Conservation (phyloP, 2,888 invertebrate species). For the Lasioglossum pauxillum region DNA sequence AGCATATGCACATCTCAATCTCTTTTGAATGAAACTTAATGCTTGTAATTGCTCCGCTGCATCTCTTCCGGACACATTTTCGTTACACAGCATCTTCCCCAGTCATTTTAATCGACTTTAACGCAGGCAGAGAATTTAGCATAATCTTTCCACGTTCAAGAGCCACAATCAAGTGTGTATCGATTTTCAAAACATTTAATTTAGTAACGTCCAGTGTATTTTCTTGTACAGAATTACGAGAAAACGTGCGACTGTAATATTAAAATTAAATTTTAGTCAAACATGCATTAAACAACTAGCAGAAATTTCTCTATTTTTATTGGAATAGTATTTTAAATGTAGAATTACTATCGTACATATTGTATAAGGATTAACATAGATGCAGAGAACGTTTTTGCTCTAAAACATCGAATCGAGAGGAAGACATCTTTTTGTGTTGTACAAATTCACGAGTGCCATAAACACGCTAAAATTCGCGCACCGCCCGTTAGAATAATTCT, state of each 20-base stretch:
- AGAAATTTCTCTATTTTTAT: not conserved
- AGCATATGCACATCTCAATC: not conserved
- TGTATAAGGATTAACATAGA: not conserved
- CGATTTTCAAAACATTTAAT: not conserved
- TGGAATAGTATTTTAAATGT: not conserved
- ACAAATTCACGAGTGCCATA: not conserved
- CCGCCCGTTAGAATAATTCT: not conserved
- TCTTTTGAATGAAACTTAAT: not conserved
- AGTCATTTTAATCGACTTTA: not conserved
- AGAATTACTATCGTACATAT: not conserved
- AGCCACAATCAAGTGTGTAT: not conserved
- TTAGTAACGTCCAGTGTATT: not conserved
- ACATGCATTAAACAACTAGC: not conserved
- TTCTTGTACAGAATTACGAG: not conserved
- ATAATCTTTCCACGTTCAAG: not conserved
- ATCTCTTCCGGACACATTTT: not conserved
- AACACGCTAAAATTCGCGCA: not conserved
- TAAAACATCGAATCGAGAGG: not conserved
- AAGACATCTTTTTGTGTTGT: not conserved
- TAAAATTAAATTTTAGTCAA: not conserved
- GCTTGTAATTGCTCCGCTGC: not conserved
- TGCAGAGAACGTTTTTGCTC: not conserved
- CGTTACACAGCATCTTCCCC: not conserved
- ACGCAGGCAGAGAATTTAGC: not conserved
- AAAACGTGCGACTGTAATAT: not conserved